Conservation (phyloP, 64 coral and sea anemone genomes). For the Anthopleura sola region DNA sequence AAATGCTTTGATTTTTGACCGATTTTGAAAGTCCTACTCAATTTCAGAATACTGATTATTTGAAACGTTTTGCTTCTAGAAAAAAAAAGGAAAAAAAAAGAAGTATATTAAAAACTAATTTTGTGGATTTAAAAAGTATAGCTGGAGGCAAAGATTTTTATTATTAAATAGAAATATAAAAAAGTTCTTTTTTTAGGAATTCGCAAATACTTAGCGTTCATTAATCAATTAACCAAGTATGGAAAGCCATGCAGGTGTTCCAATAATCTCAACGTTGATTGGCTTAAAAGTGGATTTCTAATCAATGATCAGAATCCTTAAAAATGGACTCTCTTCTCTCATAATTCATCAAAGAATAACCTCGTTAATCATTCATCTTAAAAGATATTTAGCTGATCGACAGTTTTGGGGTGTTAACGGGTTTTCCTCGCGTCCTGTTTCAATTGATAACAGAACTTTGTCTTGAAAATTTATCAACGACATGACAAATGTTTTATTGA, state of each 20-base stretch:
- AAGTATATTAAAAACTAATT: too few relatives aligned
- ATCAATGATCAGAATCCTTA: not conserved
- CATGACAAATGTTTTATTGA: not conserved
- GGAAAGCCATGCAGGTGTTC: not conserved
- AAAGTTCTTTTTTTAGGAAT: too few relatives aligned
- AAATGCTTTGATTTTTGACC: not conserved
- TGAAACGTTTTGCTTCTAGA: too few relatives aligned
- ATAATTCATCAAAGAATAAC: not conserved
- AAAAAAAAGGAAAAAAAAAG: too few relatives aligned
- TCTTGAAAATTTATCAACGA: not conserved
- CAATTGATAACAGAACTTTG: not conserved
- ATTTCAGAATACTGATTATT: too few relatives aligned
- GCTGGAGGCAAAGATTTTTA: too few relatives aligned
- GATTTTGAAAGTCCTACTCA: not conserved
- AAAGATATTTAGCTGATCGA: not conserved
- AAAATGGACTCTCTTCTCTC: not conserved
- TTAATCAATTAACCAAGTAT: constrained; percentile 11
- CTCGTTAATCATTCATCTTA: not conserved
- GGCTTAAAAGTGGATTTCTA: not conserved
- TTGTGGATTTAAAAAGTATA: too few relatives aligned
- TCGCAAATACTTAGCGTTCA: not conserved
- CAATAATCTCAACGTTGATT: not conserved
- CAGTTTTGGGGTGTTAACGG: constrained; percentile 3
- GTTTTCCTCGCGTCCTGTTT: not conserved
- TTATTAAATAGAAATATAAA: too few relatives aligned